Base-by-base conservation (phyloP, 2,113 vertebrate species). In the Gallinago jamesoni region DNA sequence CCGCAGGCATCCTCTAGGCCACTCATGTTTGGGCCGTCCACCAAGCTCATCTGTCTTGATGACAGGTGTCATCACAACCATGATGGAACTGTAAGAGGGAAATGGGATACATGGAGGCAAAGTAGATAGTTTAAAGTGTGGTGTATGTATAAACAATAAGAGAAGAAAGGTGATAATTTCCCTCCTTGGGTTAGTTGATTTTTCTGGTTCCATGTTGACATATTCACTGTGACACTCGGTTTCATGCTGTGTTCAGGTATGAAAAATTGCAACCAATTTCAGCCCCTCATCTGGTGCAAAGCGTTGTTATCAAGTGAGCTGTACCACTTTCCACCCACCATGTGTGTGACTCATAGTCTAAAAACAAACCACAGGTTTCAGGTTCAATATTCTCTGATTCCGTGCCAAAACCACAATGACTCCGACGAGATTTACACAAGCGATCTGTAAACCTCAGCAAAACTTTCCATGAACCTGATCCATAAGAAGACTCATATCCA, bases 401-500 rank as follows among this genome's bases (percentile, higher is more conserved):
- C 3, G 0, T 89, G 96, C 95, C 94, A 96, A 96, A 97, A 78
- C 93, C 94, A 57, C 91, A 93, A 79, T 84, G 92, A 97, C 91
- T 96, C 94, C 89, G 17, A 39, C 2, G 66, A 97, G 96, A 89
- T 94, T 96, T 93, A 90, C 95, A 94, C 85, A 84, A 96, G 90
- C 1, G 9, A 96, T 90, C 83, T 91, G 94, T 87, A 93, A 96
- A 95, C 83, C 89, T 96, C 96, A 95, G 94, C 90, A 92, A 96
- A 96, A 97, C 95, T 95, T 97, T 97, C 96, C 95, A 82, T 97
- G 95, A 96, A 96, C 95, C 95, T 92, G 89, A 91, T 96, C 95
- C 95, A 89, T 82, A 4, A 84, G 93, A 84, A 95, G 94, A 96
- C 59, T 95, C 93, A 86, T 81, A 95, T 92, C 95, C 96, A 96